Conservation (phyloP, 2,888 invertebrate genomes). For the Aporophyla lueneburgensis region DNA sequence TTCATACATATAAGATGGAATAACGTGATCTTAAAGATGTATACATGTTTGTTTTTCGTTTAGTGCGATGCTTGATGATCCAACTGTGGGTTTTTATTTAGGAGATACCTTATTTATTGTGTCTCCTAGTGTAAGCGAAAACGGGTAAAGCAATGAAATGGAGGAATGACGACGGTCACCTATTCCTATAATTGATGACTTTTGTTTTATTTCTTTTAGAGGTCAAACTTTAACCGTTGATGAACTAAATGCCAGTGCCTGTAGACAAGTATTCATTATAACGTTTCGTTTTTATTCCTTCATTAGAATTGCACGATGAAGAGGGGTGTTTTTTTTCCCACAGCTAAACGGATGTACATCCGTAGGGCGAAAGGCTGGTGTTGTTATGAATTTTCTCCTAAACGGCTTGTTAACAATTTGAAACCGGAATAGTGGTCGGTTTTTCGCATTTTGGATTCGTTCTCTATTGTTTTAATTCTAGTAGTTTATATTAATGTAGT, state of each 20-base stretch:
- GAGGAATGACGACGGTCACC: not conserved
- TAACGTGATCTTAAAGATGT: not conserved
- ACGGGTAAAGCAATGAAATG: not conserved
- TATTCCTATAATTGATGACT: not conserved
- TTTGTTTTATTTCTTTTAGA: not conserved
- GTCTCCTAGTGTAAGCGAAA: not conserved
- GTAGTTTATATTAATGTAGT: not conserved
- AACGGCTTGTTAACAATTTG: slow-evolving; percentile 1
- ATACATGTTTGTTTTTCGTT: too few relatives aligned
- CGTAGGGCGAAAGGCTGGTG: slow-evolving; percentile 37
- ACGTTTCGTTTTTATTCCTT: not conserved
- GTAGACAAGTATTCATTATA: not conserved
- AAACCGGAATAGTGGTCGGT: not conserved
- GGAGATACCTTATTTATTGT: not conserved
- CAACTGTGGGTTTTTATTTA: not conserved
- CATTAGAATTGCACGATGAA: slow-evolving; percentile 11
- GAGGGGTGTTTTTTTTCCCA: slow-evolving; percentile 50
- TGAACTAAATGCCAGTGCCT: not conserved
- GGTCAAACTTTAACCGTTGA: slow-evolving; percentile 7
- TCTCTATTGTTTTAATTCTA: not conserved
- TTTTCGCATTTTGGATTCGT: not conserved
- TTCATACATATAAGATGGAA: not conserved
- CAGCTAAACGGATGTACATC: slow-evolving; percentile 47
- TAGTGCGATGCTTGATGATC: too few relatives aligned
- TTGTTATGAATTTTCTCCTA: slow-evolving; percentile 15